Base-by-base conservation (phyloP, 2,797 vertebrate species). In the Syngnathus rostellatus region DNA sequence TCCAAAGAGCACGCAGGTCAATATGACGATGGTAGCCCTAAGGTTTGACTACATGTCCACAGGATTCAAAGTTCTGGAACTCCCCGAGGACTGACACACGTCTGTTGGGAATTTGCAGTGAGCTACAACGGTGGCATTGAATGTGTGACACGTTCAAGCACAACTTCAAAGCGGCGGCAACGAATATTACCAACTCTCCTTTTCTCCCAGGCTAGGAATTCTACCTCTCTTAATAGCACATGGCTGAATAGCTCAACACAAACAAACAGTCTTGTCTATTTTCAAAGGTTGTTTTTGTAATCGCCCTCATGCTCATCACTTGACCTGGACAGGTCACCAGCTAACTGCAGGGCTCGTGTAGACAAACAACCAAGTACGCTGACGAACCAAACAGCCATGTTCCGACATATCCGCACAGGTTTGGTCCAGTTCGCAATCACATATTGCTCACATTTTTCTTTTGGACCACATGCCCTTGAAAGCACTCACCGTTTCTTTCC, bases 401-500 rank as follows among this genome's bases (percentile, higher is more conserved):
- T 4, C 31, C 31, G 31, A 31, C 31, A 31, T 31, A 31, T 31
- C 31, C 3, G 3, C 3, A 31, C 31, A 31, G 31, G 6, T 41
- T 41, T 41, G 40, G 40, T 37, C 12, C 12, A 37, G 12, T 38
- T 57, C 37, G 25, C 25, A 37, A 57, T 51, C 50, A 51, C 6
- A 3, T 21, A 31, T 16, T 57, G 12, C 14, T 16, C 37, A 37
- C 11, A 57, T 57, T 57, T 57, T 57, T 57, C 6, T 37, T 57
- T 57, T 57, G 55, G 67, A 77, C 67, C 68, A 65, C 41, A 16
- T 74, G 86, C 82, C 85, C 87, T 88, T 89, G 85, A 86, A 85
- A 75, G 58, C 75, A 73, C 73, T 85, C 64, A 31, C 23, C 69
- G 60, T 70, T 79, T 70, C 67, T 78, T 67, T 79, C 77, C 62